Evolutionary conservation across 2,888 invertebrate genomes (phyloP).

Genomic region (Pilophorus perplexus): DNA sequence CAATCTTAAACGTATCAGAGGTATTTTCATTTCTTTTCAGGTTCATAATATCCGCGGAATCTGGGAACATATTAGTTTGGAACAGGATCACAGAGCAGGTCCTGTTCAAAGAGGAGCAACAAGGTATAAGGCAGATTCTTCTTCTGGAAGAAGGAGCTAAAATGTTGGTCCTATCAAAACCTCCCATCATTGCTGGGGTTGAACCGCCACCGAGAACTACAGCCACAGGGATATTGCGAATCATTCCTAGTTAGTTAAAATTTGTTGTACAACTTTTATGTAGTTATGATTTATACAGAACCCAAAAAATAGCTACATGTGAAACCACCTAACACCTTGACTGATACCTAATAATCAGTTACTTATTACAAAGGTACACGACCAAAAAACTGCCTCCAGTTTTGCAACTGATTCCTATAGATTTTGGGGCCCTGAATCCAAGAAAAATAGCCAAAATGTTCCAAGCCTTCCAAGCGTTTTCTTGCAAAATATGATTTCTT

Average conservation of each 20-base stretch:
- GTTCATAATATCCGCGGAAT: slow-evolving; percentile 85
- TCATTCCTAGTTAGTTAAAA: slow-evolving; percentile 64
- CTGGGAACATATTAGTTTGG: slow-evolving; percentile 88
- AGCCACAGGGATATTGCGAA: slow-evolving; percentile 67
- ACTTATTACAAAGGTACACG: no score
- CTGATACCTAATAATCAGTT: no score
- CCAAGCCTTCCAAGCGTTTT: no score
- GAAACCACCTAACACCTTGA: no score
- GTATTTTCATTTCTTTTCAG: slow-evolving; percentile 50
- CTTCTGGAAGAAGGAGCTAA: slow-evolving; percentile 72
- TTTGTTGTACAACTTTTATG: not conserved
- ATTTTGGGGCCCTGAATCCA: no score
- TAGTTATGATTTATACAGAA: not conserved
- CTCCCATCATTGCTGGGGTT: slow-evolving; percentile 61
- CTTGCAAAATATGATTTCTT: no score
- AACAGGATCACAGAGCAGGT: slow-evolving; percentile 64
- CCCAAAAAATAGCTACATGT: no score
- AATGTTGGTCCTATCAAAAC: slow-evolving; percentile 71
- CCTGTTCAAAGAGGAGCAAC: slow-evolving; percentile 78
- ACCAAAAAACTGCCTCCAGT: no score
- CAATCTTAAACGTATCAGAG: no score
- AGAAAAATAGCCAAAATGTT: no score
- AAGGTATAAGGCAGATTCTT: slow-evolving; percentile 71
- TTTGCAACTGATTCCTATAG: no score
- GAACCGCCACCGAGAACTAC: slow-evolving; percentile 63